Conservation (phyloP, 1,140 invertebrate genomes). For the Orussus abietinus region DNA sequence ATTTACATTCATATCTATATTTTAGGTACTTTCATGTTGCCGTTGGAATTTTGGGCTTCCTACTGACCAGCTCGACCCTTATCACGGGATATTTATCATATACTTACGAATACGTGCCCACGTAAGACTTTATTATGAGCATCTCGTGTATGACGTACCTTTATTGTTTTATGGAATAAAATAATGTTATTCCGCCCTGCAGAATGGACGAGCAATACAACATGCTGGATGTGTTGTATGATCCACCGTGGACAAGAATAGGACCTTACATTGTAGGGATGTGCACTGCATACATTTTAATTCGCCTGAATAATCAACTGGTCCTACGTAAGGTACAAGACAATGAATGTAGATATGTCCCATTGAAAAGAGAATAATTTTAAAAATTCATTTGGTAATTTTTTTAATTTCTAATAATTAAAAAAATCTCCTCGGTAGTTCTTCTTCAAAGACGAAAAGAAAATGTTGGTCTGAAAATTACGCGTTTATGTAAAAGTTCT, state of each 20-base stretch:
- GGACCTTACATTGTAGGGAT: conserved; percentile 54
- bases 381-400: conserved; percentile 3
- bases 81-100: conserved; percentile 44
- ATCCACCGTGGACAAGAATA: conserved; percentile 54
- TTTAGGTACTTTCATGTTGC: conserved; percentile 43
- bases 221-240: conserved; percentile 45
- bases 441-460: too few relatives aligned
- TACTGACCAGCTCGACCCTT: conserved; percentile 37
- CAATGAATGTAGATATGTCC: background rate
- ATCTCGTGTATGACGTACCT: conserved; percentile 9
- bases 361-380: conserved; percentile 4
- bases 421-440: too few relatives aligned
- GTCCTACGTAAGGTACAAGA: conserved; percentile 37
- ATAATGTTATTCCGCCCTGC: conserved; percentile 10
- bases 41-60: conserved; percentile 21
- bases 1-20: conserved; percentile 13
- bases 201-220: conserved; percentile 47
- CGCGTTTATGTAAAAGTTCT: too few relatives aligned
- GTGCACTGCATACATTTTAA: conserved; percentile 44
- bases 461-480: too few relatives aligned
- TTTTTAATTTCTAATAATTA: conserved; percentile 3
- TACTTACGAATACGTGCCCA: conserved; percentile 39
- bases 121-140: conserved; percentile 39
- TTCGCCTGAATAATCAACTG: conserved; percentile 42
- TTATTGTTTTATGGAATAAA: conserved; percentile 19